Evolutionary conservation across 2,113 vertebrate species (phyloP).

Genomic region (Zootoca vivipara): DNA sequence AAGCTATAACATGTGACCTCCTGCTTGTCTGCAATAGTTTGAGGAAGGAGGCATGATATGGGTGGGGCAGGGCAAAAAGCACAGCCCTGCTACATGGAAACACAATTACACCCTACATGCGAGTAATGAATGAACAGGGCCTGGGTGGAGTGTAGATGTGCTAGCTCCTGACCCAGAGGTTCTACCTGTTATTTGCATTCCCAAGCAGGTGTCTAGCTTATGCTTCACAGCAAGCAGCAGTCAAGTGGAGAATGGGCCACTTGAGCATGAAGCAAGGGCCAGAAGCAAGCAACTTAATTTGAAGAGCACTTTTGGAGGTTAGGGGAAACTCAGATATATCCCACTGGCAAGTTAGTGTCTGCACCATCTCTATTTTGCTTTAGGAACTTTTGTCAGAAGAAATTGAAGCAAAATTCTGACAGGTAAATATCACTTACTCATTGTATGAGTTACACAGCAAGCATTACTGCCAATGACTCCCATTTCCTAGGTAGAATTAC

Average conservation of each 20-base stretch:
- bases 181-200: not conserved
- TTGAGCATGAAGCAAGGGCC: not conserved
- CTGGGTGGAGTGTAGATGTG: not conserved
- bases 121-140: too few species aligned
- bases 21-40: too few species aligned
- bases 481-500: slow-evolving; percentile 27
- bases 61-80: too few species aligned
- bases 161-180: not conserved
- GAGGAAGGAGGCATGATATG: too few species aligned
- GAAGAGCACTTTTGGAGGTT: not conserved
- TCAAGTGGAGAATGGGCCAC: not conserved
- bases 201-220: not conserved
- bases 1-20: too few species aligned
- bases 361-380: slow-evolving; percentile 53
- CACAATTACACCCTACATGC: too few species aligned
- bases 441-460: not conserved
- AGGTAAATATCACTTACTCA: slow-evolving; percentile 38
- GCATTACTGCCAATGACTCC: slow-evolving; percentile 31
- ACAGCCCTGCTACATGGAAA: too few species aligned
- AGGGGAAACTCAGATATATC: not conserved
- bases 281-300: not conserved
- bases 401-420: slow-evolving; percentile 47
- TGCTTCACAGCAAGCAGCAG: not conserved
- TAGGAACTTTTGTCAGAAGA: slow-evolving; percentile 56
- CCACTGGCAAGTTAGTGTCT: slow-evolving; percentile 18